Evolutionary conservation across 2,113 vertebrate species (phyloP), one percentile per base, ranked within the genome.

Genomic region (Hirundichthys speculiger): DNA sequence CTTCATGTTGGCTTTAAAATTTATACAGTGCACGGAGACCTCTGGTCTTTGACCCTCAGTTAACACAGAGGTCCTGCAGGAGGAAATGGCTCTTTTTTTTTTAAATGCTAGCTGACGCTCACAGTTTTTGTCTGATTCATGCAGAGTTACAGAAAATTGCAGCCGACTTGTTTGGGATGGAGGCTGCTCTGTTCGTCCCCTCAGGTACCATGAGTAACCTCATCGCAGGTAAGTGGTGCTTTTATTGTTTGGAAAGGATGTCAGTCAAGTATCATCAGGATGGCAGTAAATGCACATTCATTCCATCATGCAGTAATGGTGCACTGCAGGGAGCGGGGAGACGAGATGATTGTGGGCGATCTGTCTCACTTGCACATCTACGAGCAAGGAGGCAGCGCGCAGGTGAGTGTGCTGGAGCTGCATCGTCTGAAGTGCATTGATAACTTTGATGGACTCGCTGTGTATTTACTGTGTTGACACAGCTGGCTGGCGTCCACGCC

Each of bases 131-230:
- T 22, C 0, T 40, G 1, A 43, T 78, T 52, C 75, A n/a, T 61
- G 12, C 87, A 95, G 95, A 95, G 74, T 90, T 95, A n/a, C 95
- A 95, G 89, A 75, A 27, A 27, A 42, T 64, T 12, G 90, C 89
- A 0, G 92, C 93, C 0, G 77, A 80, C 18, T 67, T 94, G 75
- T 91, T 95, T 50, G 90, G 90, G 4, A 94, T 90, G 85, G 94
- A 94, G 78, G 88, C 45, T 0, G 89, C 94, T 2, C 84, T 95
- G 8, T 95, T 93, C 0, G 90, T 95, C 64, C 94, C 94, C 13
- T 80, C 92, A 1, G 94, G 92, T 71, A 95, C 94, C 1, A 94
- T 94, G 94, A 91, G 93, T 14, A 96, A 93, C 58, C 94, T 96
- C 70, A 94, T 94, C 10, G 90, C 95, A 22, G 92, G 94, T 94